A percentile compares a stretch with the other conserved stretches of the same genome.
These are phyloP conservation scores for Bathybates hornii DNA, from an alignment of 2,113 vertebrate species.

Conservation along the genomic window DNA sequence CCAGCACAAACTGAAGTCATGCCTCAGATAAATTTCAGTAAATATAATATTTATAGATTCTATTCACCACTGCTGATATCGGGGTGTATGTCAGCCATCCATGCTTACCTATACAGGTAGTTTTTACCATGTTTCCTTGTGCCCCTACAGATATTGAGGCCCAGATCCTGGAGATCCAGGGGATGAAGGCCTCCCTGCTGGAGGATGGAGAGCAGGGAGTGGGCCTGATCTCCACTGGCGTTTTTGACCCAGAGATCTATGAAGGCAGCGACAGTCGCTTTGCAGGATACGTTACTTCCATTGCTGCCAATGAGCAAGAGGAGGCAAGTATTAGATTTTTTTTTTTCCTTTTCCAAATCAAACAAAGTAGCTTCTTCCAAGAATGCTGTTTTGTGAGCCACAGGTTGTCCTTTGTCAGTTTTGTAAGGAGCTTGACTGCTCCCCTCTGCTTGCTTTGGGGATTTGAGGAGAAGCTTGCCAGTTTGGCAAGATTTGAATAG, in stretches of 20 bases:
- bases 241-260: constrained; percentile 97
- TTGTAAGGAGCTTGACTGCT: background rate
- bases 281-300: constrained; percentile 95
- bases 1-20: background rate
- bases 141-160: constrained; percentile 88
- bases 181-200: constrained; percentile 85
- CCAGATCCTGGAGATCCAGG: constrained; percentile 98
- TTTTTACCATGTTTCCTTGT: background rate
- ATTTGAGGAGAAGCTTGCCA: constrained; percentile 20
- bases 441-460: background rate
- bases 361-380: background rate
- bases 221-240: constrained; percentile 94
- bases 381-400: background rate
- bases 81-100: background rate
- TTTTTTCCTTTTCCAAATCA: background rate
- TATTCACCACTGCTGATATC: background rate
- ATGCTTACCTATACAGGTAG: background rate
- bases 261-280: constrained; percentile 96
- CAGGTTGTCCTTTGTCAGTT: background rate
- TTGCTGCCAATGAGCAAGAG: constrained; percentile 95
- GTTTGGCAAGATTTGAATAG: constrained; percentile 36
- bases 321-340: constrained; percentile 76
- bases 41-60: background rate
- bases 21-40: background rate
- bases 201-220: constrained; percentile 90